These are phyloP conservation scores for Zaprionus obscuricornis DNA, from an alignment of 2,888 invertebrate genomes.

Conservation along the genomic window DNA sequence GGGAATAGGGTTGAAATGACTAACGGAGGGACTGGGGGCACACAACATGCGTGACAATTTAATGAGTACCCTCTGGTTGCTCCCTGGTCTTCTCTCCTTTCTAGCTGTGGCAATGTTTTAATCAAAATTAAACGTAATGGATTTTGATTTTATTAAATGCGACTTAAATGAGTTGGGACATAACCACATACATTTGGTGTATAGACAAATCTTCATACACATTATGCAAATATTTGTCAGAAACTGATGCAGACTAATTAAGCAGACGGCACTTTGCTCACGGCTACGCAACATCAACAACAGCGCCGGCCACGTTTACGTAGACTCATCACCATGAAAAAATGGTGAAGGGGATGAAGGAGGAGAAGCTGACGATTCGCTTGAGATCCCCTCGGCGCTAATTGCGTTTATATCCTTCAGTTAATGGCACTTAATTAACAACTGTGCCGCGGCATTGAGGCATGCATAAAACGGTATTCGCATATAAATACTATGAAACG, in stretches of 20 bases:
- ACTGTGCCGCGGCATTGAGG: conserved; percentile 69
- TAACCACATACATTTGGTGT: conserved; percentile 7
- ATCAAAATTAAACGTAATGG: conserved; percentile 76
- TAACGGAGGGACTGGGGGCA: conserved; percentile 11
- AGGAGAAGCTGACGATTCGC: conserved; percentile 60
- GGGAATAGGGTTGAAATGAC: conserved; percentile 11
- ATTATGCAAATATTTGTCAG: conserved; percentile 6
- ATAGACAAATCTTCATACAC: neutral
- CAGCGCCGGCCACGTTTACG: conserved; percentile 61
- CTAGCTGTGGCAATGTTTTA: conserved; percentile 69
- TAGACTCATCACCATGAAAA: conserved; percentile 6
- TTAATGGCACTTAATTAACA: conserved; percentile 80
- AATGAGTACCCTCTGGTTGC: conserved; percentile 73
- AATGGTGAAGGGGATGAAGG: neutral
- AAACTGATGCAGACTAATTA: conserved; percentile 71
- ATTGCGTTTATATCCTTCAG: conserved; percentile 82
- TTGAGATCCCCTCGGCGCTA: conserved; percentile 78
- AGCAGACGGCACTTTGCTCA: conserved; percentile 76
- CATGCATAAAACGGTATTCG: conserved; percentile 46
- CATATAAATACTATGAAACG: conserved; percentile 16
- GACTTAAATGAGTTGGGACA: conserved; percentile 74
- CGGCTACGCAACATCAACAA: conserved; percentile 77
- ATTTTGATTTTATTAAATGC: conserved; percentile 79
- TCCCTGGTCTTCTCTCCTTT: too few species aligned
- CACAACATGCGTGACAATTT: conserved; percentile 82